Conservation (phyloP, 2,113 vertebrate species). For the Petroica traversi region DNA sequence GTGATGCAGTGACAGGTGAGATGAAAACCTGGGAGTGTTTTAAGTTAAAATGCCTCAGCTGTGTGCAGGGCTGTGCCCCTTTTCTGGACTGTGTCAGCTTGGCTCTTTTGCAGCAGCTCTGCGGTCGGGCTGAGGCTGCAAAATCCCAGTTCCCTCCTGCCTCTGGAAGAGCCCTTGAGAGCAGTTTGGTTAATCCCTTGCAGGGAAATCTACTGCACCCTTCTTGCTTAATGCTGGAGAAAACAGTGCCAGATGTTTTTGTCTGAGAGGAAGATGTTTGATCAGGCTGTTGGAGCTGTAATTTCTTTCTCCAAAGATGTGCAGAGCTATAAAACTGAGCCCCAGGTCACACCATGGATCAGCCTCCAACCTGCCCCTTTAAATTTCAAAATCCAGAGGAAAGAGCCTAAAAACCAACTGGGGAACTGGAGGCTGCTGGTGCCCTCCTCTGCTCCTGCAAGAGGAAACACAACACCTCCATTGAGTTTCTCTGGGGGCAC, state of each 20-base stretch:
- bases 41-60: neutral
- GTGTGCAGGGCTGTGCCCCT: neutral
- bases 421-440: neutral
- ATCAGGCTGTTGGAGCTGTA: neutral
- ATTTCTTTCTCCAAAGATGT: slow-evolving; percentile 28
- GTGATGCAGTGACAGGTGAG: neutral
- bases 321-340: slow-evolving; percentile 20
- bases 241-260: neutral
- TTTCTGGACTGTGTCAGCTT: neutral
- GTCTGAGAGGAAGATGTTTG: neutral
- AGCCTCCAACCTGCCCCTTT: neutral
- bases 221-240: neutral
- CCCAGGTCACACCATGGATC: neutral
- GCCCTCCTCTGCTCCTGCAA: neutral
- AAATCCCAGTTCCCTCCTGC: neutral
- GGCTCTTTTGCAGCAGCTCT: neutral
- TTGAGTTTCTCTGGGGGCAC: slow-evolving; percentile 6
- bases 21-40: neutral
- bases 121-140: neutral
- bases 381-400: neutral
- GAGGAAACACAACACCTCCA: neutral
- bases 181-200: neutral
- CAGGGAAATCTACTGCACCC: neutral
- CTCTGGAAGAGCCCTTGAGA: neutral
- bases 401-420: neutral